Conservation (phyloP, 2,113 vertebrate genomes). For the Alethe diademata region DNA sequence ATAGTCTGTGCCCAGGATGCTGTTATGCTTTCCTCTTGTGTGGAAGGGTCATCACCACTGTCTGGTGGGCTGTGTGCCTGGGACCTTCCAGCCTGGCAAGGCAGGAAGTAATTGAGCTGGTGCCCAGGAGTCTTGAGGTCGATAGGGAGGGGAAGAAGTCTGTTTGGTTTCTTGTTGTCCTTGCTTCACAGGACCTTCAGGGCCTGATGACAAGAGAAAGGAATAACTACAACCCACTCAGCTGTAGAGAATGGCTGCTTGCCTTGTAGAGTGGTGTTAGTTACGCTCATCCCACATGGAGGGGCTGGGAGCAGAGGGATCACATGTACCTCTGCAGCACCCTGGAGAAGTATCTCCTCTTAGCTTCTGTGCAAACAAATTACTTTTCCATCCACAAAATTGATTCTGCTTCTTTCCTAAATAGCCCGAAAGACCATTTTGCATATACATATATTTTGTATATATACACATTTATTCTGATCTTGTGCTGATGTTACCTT, state of each 20-base stretch:
- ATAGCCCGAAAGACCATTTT: not conserved
- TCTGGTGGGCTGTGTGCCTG: accelerated
- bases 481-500: not conserved
- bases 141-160: not conserved
- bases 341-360: not conserved
- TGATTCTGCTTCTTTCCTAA: not conserved
- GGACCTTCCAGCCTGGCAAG: not conserved
- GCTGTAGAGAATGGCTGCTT: not conserved
- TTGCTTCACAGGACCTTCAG: not conserved
- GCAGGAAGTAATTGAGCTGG: not conserved
- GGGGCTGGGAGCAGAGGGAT: accelerated
- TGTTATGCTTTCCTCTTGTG: not conserved
- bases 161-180: not conserved
- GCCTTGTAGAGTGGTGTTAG: not conserved
- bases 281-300: not conserved
- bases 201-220: not conserved
- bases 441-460: not conserved
- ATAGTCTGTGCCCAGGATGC: not conserved
- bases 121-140: not conserved
- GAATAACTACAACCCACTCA: not conserved
- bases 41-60: not conserved
- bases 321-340: not conserved
- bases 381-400: not conserved
- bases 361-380: not conserved
- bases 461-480: not conserved